A percentile compares a stretch with the other conserved stretches of the same genome.
Evolutionary conservation across 2,888 invertebrate genomes (phyloP).

Genomic region (Melolontha melolontha): DNA sequence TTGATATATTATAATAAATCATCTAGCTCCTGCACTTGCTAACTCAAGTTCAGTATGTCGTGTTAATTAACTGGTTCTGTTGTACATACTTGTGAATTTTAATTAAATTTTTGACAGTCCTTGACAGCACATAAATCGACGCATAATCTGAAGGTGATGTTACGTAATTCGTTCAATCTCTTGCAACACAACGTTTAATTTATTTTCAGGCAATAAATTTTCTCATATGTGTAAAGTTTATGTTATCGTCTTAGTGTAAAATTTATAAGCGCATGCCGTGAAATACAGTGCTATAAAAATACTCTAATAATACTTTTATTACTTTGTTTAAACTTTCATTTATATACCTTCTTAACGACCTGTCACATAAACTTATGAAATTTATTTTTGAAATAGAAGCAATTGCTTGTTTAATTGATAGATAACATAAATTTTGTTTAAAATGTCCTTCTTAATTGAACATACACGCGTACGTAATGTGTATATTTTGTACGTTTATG

Average conservation of each 20-base stretch:
- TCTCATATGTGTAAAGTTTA: neutral
- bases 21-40: neutral
- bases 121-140: neutral
- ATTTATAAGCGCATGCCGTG: conserved; percentile 9
- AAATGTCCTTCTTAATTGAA: conserved; percentile 14
- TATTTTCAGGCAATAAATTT: conserved; percentile 15
- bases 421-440: conserved; percentile 28
- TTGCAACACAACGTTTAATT: neutral
- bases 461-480: neutral
- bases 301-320: conserved; percentile 35
- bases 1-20: too few relatives aligned
- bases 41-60: neutral
- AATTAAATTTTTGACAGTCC: neutral
- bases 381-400: conserved; percentile 25
- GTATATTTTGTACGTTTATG: conserved; percentile 18
- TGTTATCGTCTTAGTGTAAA: conserved; percentile 12
- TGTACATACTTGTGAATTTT: neutral
- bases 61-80: neutral
- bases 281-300: conserved; percentile 28
- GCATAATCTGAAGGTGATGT: neutral
- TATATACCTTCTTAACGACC: conserved; percentile 29
- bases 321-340: conserved; percentile 38
- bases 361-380: conserved; percentile 25
- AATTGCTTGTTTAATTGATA: conserved; percentile 34
- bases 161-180: neutral